Evolutionary conservation across 2,888 invertebrate species (phyloP), one percentile per base, ranked within the genome.

Genomic region (Neelides folsomi): DNA sequence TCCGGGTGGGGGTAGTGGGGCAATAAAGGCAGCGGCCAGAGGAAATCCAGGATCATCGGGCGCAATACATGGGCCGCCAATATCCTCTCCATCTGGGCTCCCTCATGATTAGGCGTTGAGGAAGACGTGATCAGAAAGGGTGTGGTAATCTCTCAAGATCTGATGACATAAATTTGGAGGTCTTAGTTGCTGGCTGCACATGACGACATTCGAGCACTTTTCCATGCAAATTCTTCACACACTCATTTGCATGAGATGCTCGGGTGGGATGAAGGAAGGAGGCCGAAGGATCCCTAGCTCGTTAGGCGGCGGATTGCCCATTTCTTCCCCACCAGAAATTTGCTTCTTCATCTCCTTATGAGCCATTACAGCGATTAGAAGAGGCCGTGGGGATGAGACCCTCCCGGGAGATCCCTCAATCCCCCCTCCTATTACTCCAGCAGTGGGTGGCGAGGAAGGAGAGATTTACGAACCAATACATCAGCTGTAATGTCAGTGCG

Each of bases 151-250:
- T 64, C 61, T 61, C 58, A 61, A 62, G 62, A 64, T 64, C 64
- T 63, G 60, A 58, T 63, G 62, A 61, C 60, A 64, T 64, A 64
- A 64, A 64, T 64, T 64, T 61, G 56, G 56, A 44, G 61, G 60
- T 62, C 62, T 64, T 61, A 62, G 62, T 64, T 61, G 58, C 62
- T 60, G 60, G 60, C 62, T 64, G 59, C 64, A 63, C 60, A 59
- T 62, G 60, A 60, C 60, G 62, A 61, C 62, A 62, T 55, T 59
- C 54, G 52, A 62, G 61, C 59, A 64, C 62, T 64, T 63, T 64
- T 61, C 64, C 62, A 64, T 64, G 64, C 64, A 64, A 64, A 64
- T 64, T 62, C 61, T 59, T 60, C 59, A 62, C 64, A 64, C 59
- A 63, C 60, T 64, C 61, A 64, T 64, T 64, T 64, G 62, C 62